Evolutionary conservation across 2,888 invertebrate genomes (phyloP).

Genomic region (Lampropteryx suffumata): DNA sequence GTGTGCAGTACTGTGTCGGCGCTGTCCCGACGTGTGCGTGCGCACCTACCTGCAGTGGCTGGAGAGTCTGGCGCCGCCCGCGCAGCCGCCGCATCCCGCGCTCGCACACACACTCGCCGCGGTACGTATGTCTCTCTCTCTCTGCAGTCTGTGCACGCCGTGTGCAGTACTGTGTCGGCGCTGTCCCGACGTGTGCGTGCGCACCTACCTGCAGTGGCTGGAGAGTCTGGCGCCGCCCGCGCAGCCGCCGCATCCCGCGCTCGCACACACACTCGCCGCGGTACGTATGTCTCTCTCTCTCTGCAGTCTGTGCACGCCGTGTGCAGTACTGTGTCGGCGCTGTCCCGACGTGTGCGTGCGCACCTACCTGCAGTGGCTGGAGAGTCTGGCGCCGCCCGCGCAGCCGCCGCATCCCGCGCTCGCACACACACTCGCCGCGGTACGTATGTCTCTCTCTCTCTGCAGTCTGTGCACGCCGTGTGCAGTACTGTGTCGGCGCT

Average conservation of each 20-base stretch:
- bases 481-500: too few relatives aligned
- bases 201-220: conserved; percentile 89
- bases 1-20: conserved; percentile 81
- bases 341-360: too few relatives aligned
- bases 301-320: too few relatives aligned
- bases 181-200: conserved; percentile 84
- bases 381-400: too few relatives aligned
- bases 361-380: too few relatives aligned
- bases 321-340: too few relatives aligned
- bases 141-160: too few relatives aligned
- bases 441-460: too few relatives aligned
- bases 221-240: conserved; percentile 77
- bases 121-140: too few relatives aligned
- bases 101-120: conserved; percentile 91
- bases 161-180: conserved; percentile 82
- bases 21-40: conserved; percentile 83
- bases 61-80: conserved; percentile 75
- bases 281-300: too few relatives aligned
- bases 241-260: conserved; percentile 65
- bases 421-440: background rate
- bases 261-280: conserved; percentile 91
- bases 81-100: conserved; percentile 66
- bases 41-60: conserved; percentile 90
- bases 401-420: too few relatives aligned
- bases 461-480: too few relatives aligned